A percentile compares a stretch with the other conserved stretches of the same genome.
Conservation (phyloP, 2,113 vertebrate genomes). For the Synchiropus splendidus region DNA sequence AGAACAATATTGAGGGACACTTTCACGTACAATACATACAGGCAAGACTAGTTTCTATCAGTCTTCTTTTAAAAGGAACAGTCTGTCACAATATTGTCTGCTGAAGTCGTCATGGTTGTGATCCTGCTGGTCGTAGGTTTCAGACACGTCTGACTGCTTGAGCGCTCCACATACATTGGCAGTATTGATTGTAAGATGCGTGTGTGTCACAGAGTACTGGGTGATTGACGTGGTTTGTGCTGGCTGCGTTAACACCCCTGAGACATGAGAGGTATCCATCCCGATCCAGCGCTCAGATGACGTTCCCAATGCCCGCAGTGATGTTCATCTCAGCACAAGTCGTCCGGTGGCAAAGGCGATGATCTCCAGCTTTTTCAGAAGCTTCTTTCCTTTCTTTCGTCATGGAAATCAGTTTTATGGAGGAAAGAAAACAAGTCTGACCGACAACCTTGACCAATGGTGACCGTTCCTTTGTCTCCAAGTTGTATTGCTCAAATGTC, state of each 20-base stretch:
- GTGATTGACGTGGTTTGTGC: constrained; percentile 54
- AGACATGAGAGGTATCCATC: constrained; percentile 56
- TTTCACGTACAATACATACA: constrained; percentile 56
- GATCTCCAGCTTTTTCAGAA: constrained; percentile 25
- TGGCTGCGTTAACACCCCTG: constrained; percentile 64
- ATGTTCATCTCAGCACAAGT: constrained; percentile 32
- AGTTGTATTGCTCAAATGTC: constrained; percentile 36
- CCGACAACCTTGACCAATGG: constrained; percentile 31
- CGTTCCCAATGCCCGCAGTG: constrained; percentile 44
- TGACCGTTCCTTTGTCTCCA: constrained; percentile 23
- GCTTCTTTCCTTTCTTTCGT: constrained; percentile 33
- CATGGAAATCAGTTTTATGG: constrained; percentile 37
- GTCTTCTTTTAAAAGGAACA: constrained; percentile 45
- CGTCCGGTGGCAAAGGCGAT: constrained; percentile 38
- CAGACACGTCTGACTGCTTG: constrained; percentile 22
- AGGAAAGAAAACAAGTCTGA: constrained; percentile 43
- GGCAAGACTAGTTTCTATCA: constrained; percentile 55
- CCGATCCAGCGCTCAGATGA: constrained; percentile 37
- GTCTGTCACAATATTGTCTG: constrained; percentile 35
- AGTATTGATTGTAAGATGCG: constrained; percentile 46
- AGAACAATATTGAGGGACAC: constrained; percentile 63
- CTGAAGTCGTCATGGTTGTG: constrained; percentile 28
- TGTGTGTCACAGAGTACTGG: constrained; percentile 45
- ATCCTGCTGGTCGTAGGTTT: constrained; percentile 45
- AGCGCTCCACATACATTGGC: constrained; percentile 47